Percentiles rank a stretch among this genome's conserved stretches.
Evolutionary conservation across 2,797 vertebrate species (phyloP).

Genomic region (Peromyscus attwateri): DNA sequence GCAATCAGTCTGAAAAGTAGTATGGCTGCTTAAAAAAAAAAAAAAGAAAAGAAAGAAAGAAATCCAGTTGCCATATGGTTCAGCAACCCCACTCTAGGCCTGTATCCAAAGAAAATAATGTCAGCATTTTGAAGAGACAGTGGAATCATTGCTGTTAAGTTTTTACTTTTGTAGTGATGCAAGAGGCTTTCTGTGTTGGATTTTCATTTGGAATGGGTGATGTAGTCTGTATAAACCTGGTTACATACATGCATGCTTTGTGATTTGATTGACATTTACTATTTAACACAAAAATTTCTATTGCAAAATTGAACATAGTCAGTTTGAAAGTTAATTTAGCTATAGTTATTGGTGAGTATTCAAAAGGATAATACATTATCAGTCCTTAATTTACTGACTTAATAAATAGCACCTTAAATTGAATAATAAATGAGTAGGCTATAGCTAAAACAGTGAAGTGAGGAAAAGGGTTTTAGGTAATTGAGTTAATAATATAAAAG

Average conservation of each 20-base stretch:
- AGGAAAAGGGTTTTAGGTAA: neutral
- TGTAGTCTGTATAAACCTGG: neutral
- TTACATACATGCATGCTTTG: neutral
- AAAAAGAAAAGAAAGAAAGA: neutral
- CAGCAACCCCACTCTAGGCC: neutral
- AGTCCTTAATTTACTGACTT: neutral
- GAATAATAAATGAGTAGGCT: neutral
- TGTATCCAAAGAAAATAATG: neutral
- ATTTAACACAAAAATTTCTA: neutral
- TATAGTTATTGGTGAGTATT: neutral
- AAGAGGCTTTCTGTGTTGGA: neutral
- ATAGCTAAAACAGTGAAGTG: neutral
- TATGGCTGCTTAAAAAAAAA: neutral
- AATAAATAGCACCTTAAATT: neutral
- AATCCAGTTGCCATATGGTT: neutral
- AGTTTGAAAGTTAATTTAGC: neutral
- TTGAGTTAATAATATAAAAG: neutral
- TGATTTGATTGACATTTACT: neutral
- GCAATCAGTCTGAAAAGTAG: neutral
- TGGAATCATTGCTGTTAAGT: neutral
- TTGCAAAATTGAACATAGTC: neutral
- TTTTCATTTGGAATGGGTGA: neutral
- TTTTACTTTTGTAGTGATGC: neutral
- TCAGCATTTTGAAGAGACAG: neutral
- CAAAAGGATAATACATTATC: neutral